phyloP scores from a whole-genome alignment of 2,888 invertebrate species.

The Tribolium freemani region DNA sequence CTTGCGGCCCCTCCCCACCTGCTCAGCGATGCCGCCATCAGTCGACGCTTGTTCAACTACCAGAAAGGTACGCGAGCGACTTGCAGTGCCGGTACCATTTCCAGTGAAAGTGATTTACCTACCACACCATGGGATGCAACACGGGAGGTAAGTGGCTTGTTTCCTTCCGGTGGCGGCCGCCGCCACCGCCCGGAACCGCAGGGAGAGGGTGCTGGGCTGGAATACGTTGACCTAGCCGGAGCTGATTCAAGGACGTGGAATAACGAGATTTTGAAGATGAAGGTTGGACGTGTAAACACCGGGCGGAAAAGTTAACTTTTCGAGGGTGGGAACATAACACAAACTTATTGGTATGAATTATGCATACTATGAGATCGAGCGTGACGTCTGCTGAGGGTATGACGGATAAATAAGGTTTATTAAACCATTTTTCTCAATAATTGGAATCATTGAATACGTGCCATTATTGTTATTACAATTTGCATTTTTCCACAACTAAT shows the following conservation, averaged over 20 bases:
- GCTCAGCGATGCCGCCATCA: slow-evolving; percentile 18
- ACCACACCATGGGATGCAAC: neutral
- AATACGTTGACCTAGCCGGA: slow-evolving; percentile 12
- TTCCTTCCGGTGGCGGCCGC: no score
- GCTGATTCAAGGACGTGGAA: slow-evolving; percentile 3
- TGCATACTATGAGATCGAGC: neutral
- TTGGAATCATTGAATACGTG: neutral
- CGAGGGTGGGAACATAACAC: neutral
- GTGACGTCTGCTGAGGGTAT: neutral
- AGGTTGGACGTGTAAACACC: neutral
- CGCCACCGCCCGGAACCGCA: no score
- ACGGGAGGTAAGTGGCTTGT: neutral
- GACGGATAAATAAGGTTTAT: neutral
- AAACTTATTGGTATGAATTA: neutral
- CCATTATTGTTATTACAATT: neutral
- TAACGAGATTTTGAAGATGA: neutral
- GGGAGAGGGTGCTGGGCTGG: neutral
- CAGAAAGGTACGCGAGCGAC: neutral
- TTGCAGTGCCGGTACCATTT: neutral
- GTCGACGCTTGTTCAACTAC: slow-evolving; percentile 18
- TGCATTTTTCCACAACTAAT: neutral
- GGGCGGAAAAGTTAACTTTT: no score
- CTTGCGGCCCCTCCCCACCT: slow-evolving; percentile 47
- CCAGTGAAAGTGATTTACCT: slow-evolving; percentile 13
- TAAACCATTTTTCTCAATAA: neutral